Evolutionary conservation across 2,113 vertebrate genomes (phyloP).

Genomic region (Phalacrocorax carbo): DNA sequence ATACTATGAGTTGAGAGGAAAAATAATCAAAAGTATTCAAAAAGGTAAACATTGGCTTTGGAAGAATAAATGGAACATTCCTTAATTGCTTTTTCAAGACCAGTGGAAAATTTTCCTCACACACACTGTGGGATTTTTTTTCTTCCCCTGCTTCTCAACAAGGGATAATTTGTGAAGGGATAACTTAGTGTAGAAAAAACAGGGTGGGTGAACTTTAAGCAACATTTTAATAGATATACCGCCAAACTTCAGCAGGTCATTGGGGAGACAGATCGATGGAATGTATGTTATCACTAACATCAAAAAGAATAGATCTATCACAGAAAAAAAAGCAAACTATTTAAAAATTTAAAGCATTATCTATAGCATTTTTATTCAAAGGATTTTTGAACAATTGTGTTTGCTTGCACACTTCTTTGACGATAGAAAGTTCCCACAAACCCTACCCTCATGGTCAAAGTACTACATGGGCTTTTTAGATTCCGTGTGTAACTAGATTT

Average conservation of each 20-base stretch:
- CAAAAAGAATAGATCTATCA: conserved; percentile 72
- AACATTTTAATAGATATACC: conserved; percentile 69
- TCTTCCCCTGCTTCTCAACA: conserved; percentile 9
- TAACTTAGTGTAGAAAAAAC: conserved; percentile 64
- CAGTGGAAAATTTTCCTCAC: conserved; percentile 71
- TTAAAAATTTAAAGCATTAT: conserved; percentile 72
- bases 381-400: conserved; percentile 51
- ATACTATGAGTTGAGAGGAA: conserved; percentile 24
- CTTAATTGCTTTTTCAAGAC: conserved; percentile 67
- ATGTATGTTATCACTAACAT: conserved; percentile 70
- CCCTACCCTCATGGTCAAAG: neutral
- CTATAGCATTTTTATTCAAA: conserved; percentile 62
- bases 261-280: conserved; percentile 60
- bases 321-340: conserved; percentile 42
- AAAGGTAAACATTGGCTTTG: conserved; percentile 69
- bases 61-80: conserved; percentile 68
- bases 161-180: conserved; percentile 68
- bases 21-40: conserved; percentile 33
- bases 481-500: neutral
- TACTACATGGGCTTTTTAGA: neutral
- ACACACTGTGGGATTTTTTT: neutral
- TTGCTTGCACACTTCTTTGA: conserved; percentile 10
- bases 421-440: conserved; percentile 16
- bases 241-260: conserved; percentile 57
- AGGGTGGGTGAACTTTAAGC: conserved; percentile 61